Base-by-base conservation (phyloP, 2,797 vertebrate genomes). In the Chloroceryle inda region DNA sequence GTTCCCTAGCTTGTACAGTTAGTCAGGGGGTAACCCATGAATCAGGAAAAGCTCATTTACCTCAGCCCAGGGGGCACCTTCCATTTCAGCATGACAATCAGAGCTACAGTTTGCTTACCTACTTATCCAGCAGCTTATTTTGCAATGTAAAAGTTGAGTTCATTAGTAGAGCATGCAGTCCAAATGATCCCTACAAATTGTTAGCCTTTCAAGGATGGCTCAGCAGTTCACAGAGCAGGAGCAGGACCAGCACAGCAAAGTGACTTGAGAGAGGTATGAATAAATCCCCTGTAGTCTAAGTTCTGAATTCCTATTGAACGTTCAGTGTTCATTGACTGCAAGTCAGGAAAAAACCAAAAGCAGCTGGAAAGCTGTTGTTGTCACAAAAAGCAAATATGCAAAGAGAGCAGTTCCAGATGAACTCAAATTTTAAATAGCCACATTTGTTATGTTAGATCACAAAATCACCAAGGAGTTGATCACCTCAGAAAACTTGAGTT, bases 191-290 rank as follows among this genome's bases (percentile, higher is more conserved):
- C 35, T 47, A 7, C 16, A 15, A 61, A 42, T 16, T 76, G 38
- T 87, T 91, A 73, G 67, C 50, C 47, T 88, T 91, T 88, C 80
- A 91, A 68, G 47, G 49, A 37, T 79, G 64, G 40, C 44, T 89
- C 61, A 74, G 49, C 26, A 66, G 29, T 42, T 85, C 38, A 35
- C 11, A 35, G 19, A 58, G 52, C 16, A 61, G 53, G 29, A 94
- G 5, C 47, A 5, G 64, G 69, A 38, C 33, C 67, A 53, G 29
- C 5, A 0, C 24, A 64, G 62, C 44, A 71, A 83, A 56, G 22
- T 71, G 27, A 52, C 42, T 80, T 35, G 38, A 78, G 50, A 69
- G 47, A 63, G 12, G 31, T 52, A 40, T 64, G 47, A 87, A 76
- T 40, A 95, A 87, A 82, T 38, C 11, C 31, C 8, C 69, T 58